Conservation (phyloP, 2,797 vertebrate species). For the Hapalemur alaotrensis region DNA sequence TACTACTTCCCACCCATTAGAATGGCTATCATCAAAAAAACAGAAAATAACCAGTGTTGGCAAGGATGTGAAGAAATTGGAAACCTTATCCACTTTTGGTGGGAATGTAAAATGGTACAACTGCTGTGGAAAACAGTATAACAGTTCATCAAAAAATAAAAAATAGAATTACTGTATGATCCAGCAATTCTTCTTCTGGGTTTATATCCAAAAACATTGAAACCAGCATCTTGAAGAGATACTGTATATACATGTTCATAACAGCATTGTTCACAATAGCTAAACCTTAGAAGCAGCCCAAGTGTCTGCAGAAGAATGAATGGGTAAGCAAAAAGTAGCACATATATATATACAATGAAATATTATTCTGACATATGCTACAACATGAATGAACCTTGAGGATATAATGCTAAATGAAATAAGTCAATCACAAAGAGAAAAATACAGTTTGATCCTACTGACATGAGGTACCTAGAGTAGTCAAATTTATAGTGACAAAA, state of each 20-base stretch:
- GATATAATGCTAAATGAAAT: not conserved
- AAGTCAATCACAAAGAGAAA: not conserved
- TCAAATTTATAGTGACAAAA: slow-evolving; percentile 27
- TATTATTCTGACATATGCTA: not conserved
- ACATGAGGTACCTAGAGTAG: not conserved
- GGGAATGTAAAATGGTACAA: not conserved
- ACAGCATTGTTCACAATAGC: not conserved
- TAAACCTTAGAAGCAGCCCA: not conserved
- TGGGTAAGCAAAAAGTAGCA: not conserved
- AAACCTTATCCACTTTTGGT: not conserved
- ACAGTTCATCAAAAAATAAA: not conserved
- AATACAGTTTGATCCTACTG: not conserved
- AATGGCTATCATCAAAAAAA: not conserved
- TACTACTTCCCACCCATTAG: not conserved
- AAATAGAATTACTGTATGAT: not conserved
- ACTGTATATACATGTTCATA: not conserved
- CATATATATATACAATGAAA: not conserved
- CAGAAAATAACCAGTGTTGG: not conserved
- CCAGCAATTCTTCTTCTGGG: not conserved
- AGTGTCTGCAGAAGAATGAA: not conserved
- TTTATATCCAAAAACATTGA: not conserved
- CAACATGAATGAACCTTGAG: not conserved
- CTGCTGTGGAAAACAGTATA: not conserved
- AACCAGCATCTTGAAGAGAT: not conserved
- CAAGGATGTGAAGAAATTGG: not conserved